Conservation (phyloP, 2,888 invertebrate species). For the Oligia strigilis region DNA sequence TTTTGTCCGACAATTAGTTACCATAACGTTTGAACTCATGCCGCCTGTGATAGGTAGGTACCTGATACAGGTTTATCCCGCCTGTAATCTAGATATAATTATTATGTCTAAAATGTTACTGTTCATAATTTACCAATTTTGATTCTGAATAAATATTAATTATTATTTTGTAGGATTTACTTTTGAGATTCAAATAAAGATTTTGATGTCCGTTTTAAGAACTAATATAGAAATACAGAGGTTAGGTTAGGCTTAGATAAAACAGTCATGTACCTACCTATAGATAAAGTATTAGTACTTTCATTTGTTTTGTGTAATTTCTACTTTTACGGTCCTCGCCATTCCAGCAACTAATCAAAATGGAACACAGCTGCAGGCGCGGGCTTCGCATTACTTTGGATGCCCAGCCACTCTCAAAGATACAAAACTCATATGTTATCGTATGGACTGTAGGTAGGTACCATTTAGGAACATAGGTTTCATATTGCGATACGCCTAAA, state of each 20-base stretch:
- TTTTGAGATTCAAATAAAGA: constrained; percentile 1
- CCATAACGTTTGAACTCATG: too few species aligned
- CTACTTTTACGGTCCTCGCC: not conserved
- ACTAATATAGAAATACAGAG: not conserved
- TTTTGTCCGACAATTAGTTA: too few species aligned
- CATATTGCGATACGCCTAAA: constrained; percentile 7
- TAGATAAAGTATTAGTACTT: not conserved
- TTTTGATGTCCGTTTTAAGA: not conserved
- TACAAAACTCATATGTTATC: constrained; percentile 2
- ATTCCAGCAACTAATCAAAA: constrained; percentile 20
- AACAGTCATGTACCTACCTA: not conserved
- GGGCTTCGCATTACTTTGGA: constrained; percentile 7
- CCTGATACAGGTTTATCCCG: too few species aligned
- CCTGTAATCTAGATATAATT: too few species aligned
- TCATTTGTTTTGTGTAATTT: constrained; percentile 20
- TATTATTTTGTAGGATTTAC: not conserved
- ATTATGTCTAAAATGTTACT: too few species aligned
- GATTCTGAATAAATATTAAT: too few species aligned
- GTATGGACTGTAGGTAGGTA: not conserved
- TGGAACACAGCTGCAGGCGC: constrained; percentile 32
- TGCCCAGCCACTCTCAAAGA: not conserved
- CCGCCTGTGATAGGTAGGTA: too few species aligned
- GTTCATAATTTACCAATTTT: too few species aligned
- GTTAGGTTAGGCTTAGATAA: not conserved
- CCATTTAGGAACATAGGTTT: constrained; percentile 6